Percentiles rank a stretch among this genome's conserved stretches.
phyloP scores from a whole-genome alignment of 2,113 vertebrate genomes.

The Anhinga anhinga region DNA sequence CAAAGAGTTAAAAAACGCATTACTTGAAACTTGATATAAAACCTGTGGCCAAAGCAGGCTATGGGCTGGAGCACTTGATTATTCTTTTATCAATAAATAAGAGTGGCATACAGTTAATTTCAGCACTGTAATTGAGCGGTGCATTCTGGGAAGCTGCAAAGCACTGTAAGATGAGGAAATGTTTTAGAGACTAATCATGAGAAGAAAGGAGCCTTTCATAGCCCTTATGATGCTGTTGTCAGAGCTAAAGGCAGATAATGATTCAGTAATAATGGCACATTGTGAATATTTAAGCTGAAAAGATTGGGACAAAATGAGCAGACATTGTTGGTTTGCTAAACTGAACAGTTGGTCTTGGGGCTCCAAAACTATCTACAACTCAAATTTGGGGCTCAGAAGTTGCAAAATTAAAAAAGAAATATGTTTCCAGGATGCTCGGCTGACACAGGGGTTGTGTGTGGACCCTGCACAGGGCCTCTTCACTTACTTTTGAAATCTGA shows the following conservation, averaged over 20 bases:
- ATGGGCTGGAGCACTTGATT: slow-evolving; percentile 77
- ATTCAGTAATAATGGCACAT: slow-evolving; percentile 91
- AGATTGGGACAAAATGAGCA: slow-evolving; percentile 83
- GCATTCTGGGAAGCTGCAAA: slow-evolving; percentile 87
- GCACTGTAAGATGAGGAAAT: slow-evolving; percentile 88
- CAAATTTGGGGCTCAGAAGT: slow-evolving; percentile 71
- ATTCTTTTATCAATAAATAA: slow-evolving; percentile 83
- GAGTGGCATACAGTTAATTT: slow-evolving; percentile 86
- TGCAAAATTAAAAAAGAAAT: slow-evolving; percentile 51
- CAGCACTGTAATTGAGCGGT: slow-evolving; percentile 86
- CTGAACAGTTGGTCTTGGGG: slow-evolving; percentile 78
- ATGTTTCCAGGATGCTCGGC: slow-evolving; percentile 39
- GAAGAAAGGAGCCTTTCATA: slow-evolving; percentile 91
- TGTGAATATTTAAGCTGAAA: slow-evolving; percentile 88
- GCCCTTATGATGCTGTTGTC: slow-evolving; percentile 87
- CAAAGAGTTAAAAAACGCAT: slow-evolving; percentile 77
- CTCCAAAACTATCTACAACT: slow-evolving; percentile 71
- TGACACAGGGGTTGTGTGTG: not conserved
- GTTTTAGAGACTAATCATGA: slow-evolving; percentile 90
- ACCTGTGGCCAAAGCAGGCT: slow-evolving; percentile 76
- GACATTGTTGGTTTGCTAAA: slow-evolving; percentile 83
- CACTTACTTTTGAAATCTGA: slow-evolving; percentile 44
- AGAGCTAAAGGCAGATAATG: slow-evolving; percentile 92
- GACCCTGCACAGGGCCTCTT: slow-evolving; percentile 42
- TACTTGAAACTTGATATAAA: slow-evolving; percentile 79